Evolutionary conservation across 2,797 vertebrate genomes (phyloP).

Genomic region (Diglossa cyanea): DNA sequence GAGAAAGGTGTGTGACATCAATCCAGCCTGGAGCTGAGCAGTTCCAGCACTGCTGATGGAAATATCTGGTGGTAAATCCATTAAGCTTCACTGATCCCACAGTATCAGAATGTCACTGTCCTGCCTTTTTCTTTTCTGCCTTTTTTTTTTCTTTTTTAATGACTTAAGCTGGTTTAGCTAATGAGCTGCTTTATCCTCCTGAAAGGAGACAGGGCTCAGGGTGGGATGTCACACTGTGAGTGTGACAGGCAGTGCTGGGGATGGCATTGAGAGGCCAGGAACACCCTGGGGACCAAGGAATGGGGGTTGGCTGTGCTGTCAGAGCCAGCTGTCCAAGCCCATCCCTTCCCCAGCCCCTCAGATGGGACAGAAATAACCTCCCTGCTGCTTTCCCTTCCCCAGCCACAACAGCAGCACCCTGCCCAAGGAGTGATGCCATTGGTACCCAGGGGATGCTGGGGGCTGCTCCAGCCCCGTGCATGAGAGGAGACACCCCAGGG

Average conservation of each 20-base stretch:
- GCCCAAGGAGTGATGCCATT: accelerated
- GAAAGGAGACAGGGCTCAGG: not conserved
- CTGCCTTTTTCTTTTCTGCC: not conserved
- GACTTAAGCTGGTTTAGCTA: not conserved
- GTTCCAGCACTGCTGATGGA: not conserved
- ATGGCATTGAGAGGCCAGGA: not conserved
- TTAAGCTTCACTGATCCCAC: not conserved
- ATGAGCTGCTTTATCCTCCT: not conserved
- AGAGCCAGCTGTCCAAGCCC: not conserved
- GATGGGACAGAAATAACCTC: not conserved
- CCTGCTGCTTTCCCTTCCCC: not conserved
- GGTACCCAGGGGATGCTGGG: not conserved
- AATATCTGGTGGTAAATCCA: slow-evolving; percentile 14
- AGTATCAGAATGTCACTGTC: not conserved
- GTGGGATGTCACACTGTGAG: not conserved
- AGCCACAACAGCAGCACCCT: not conserved
- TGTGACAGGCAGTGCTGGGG: accelerated
- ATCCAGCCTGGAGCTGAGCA: not conserved
- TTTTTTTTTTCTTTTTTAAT: not conserved
- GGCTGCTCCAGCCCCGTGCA: not conserved
- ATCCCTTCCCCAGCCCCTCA: not conserved
- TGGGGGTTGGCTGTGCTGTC: not conserved
- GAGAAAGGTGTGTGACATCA: not conserved
- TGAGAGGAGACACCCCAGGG: not conserved
- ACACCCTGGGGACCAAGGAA: not conserved